phyloP scores from a whole-genome alignment of 2,113 vertebrate species.

The Cichladusa arquata region DNA sequence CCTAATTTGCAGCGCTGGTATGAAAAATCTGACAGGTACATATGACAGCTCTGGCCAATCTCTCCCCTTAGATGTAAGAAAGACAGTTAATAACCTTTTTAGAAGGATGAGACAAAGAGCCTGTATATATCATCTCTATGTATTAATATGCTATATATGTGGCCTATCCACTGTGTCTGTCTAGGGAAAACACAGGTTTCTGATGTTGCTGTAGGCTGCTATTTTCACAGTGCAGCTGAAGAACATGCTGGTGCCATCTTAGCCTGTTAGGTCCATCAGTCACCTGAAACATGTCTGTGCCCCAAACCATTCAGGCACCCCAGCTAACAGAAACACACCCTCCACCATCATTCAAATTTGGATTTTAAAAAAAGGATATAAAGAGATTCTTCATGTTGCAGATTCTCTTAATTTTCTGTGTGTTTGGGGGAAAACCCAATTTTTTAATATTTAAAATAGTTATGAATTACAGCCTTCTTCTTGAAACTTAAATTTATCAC shows the following conservation, averaged over 20 bases:
- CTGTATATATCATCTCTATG: conserved; percentile 6
- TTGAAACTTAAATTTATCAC: background rate
- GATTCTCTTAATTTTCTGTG: background rate
- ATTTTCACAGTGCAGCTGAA: background rate
- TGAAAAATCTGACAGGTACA: conserved; percentile 54
- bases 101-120: conserved; percentile 37
- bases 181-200: conserved; percentile 10
- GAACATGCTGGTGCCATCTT: background rate
- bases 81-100: conserved; percentile 48
- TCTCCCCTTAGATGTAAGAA: conserved; percentile 34
- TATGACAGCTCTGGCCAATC: conserved; percentile 48
- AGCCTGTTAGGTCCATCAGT: background rate
- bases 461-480: background rate
- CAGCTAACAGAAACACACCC: background rate
- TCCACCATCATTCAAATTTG: background rate
- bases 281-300: background rate
- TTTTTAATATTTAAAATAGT: background rate
- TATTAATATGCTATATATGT: conserved; percentile 44
- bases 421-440: fast-evolving
- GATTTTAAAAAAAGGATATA: background rate
- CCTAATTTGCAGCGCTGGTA: conserved; percentile 47
- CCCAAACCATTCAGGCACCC: background rate
- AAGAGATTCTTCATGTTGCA: background rate
- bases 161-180: background rate
- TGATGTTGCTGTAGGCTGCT: background rate